Conservation (phyloP, 2,888 invertebrate species). For the Keiferia lycopersicella region DNA sequence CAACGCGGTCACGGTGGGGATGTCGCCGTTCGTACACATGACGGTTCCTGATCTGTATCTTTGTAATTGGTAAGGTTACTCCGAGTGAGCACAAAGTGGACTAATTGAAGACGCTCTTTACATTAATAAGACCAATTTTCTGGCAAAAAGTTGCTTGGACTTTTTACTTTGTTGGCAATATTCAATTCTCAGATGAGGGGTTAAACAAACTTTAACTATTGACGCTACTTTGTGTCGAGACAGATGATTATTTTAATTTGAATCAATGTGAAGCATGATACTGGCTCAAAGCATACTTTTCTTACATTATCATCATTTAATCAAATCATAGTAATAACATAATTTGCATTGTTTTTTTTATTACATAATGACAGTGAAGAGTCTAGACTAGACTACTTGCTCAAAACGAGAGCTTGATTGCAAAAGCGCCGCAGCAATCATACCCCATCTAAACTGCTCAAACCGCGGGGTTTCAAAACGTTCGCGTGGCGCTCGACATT, state of each 20-base stretch:
- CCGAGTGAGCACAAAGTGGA: constrained; percentile 35
- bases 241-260: no score
- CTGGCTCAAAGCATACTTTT: not conserved
- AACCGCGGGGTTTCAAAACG: constrained; percentile 31
- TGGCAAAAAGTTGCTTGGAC: constrained; percentile 31
- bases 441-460: constrained; percentile 31
- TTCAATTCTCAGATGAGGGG: not conserved
- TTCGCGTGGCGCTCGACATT: constrained; percentile 34
- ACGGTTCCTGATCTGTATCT: constrained; percentile 52
- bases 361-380: constrained; percentile 25
- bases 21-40: constrained; percentile 43
- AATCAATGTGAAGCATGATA: no score
- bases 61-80: constrained; percentile 52
- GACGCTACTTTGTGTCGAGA: no score
- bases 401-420: constrained; percentile 29
- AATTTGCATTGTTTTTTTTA: constrained; percentile 20
- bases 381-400: constrained; percentile 24
- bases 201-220: not conserved
- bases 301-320: constrained; percentile 15
- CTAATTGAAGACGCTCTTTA: constrained; percentile 35
- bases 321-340: no score
- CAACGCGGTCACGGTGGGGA: constrained; percentile 52
- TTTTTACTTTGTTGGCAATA: constrained; percentile 11
- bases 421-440: constrained; percentile 30
- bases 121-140: constrained; percentile 31